Evolutionary conservation across 2,113 vertebrate genomes (phyloP).

Genomic region (Atlantisia rogersi): DNA sequence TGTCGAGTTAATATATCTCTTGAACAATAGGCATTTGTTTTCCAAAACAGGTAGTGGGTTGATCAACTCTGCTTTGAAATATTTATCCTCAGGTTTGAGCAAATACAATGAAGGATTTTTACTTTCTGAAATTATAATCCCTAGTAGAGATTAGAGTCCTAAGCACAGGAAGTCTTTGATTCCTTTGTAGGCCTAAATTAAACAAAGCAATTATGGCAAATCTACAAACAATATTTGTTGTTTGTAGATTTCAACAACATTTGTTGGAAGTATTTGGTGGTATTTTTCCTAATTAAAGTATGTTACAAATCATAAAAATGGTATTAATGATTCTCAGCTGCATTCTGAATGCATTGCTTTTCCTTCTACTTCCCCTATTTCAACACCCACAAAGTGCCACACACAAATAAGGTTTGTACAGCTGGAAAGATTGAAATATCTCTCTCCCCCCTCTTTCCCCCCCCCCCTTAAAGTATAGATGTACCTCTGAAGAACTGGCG

Average conservation of each 20-base stretch:
- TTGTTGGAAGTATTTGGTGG: background rate
- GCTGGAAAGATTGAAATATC: slow-evolving; percentile 40
- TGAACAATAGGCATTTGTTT: background rate
- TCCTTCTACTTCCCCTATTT: slow-evolving; percentile 36
- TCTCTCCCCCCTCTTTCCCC: no score
- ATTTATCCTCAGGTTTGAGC: background rate
- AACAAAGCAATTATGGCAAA: background rate
- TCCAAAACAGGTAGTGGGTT: background rate
- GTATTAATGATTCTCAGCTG: slow-evolving; percentile 56
- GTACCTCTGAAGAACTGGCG: background rate
- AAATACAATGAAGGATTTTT: background rate
- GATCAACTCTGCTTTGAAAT: background rate
- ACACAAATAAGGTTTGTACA: slow-evolving; percentile 48
- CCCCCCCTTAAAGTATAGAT: background rate
- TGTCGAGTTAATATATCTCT: background rate
- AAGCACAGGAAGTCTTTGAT: background rate
- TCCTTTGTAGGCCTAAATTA: background rate
- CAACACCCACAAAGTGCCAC: slow-evolving; percentile 44
- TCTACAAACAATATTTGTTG: background rate
- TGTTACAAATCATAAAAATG: slow-evolving; percentile 30
- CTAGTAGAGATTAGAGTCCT: background rate
- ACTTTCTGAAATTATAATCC: background rate
- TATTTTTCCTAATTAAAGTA: slow-evolving; percentile 9
- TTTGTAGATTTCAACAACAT: background rate
- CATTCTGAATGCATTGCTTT: slow-evolving; percentile 46